phyloP scores from a whole-genome alignment of 2,797 vertebrate species.

The Sorex maritimensis region DNA sequence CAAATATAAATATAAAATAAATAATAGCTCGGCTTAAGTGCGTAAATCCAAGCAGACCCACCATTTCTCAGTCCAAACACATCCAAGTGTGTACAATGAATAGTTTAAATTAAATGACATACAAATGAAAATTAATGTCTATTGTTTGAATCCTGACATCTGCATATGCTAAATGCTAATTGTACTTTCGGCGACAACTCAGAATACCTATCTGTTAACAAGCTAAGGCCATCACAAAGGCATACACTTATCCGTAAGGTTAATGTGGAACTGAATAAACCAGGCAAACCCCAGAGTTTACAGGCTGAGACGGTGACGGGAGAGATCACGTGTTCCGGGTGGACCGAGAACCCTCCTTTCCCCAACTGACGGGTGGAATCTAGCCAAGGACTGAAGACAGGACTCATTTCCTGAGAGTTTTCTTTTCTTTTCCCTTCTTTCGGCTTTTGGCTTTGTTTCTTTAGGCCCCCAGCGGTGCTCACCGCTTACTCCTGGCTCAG shows the following conservation, averaged over 20 bases:
- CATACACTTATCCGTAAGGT: neutral
- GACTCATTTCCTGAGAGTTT: neutral
- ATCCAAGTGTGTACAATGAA: neutral
- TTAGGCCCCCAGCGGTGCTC: neutral
- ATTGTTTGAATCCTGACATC: conserved; percentile 47
- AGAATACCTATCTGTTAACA: neutral
- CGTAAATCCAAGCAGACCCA: neutral
- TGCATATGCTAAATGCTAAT: neutral
- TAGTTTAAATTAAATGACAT: neutral
- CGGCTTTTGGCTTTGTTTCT: neutral
- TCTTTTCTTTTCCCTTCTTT: neutral
- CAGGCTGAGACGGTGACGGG: neutral
- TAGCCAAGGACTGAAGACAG: neutral
- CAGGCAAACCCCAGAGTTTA: neutral
- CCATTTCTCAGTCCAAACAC: neutral
- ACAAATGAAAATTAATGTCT: neutral
- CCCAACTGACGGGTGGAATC: neutral
- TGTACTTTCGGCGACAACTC: conserved; percentile 46
- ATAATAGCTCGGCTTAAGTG: neutral
- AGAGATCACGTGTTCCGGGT: neutral
- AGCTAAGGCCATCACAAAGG: conserved; percentile 2
- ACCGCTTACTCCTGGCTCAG: no score
- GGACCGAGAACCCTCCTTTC: neutral
- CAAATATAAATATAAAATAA: neutral
- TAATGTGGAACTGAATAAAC: neutral